Percentiles rank a stretch among this genome's conserved stretches.
Evolutionary conservation across 2,888 invertebrate genomes (phyloP).

Genomic region (Oegoconia quadripuncta): DNA sequence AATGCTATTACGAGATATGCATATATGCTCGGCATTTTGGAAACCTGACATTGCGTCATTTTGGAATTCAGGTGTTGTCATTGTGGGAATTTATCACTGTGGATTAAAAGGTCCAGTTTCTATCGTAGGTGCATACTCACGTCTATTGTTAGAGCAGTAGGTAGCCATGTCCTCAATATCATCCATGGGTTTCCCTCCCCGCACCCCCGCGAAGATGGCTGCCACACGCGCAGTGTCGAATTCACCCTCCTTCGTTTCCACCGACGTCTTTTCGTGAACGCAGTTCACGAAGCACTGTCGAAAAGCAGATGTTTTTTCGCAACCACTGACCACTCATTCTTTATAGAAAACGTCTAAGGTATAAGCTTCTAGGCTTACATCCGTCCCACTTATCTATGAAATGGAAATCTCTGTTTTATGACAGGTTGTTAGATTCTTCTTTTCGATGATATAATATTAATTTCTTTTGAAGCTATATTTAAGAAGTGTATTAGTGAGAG

Average conservation of each 20-base stretch:
- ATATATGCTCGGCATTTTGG: background rate
- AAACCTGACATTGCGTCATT: background rate
- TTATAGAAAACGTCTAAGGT: too few species aligned
- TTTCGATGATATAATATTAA: too few species aligned
- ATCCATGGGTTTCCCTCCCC: slow-evolving; percentile 35
- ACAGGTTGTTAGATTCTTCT: too few species aligned
- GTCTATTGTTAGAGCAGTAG: slow-evolving; percentile 42
- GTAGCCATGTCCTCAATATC: slow-evolving; percentile 46
- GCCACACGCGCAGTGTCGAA: slow-evolving; percentile 58
- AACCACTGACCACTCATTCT: too few species aligned
- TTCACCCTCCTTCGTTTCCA: slow-evolving; percentile 62
- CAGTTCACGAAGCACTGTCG: slow-evolving; percentile 77
- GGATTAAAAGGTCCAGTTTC: background rate
- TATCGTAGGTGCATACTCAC: slow-evolving; percentile 46
- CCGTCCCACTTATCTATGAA: too few species aligned
- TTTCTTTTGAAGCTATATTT: too few species aligned
- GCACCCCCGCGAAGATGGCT: slow-evolving; percentile 40
- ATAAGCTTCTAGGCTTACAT: too few species aligned
- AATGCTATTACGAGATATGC: background rate
- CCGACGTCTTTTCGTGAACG: slow-evolving; percentile 62
- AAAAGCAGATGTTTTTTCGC: too few species aligned
- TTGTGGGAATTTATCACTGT: background rate
- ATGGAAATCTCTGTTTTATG: too few species aligned
- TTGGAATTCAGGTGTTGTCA: background rate
- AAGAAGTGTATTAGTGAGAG: too few species aligned